Evolutionary conservation across 2,113 vertebrate genomes (phyloP), one percentile per base, ranked within the genome.

Genomic region (Laterallus jamaicensis): DNA sequence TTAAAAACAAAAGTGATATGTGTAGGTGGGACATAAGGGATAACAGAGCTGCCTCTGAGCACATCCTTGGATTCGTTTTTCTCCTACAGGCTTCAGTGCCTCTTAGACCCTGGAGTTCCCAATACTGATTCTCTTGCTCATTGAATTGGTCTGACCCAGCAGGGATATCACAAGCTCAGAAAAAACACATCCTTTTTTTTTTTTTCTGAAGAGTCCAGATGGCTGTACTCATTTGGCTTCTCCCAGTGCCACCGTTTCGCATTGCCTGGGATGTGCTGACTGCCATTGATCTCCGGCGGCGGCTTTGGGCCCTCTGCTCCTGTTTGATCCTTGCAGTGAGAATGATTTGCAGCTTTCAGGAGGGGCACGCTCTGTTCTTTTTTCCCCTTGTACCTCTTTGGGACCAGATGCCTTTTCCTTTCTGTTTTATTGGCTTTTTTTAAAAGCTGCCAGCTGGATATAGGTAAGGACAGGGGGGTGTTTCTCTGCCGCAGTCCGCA

Each of bases 251-350:
- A 10, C 60, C 8, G 0, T 29, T 35, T 66, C 1, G 0, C 78
- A 0, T 2, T 37, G 82, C 75, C 62, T 15, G 8, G 70, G 60
- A 15, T 1, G 1, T 56, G 80, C 83, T 0, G 1, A 9, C 29
- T 5, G 56, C 60, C 0, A 0, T 5, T 24, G 52, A 42, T 59
- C 74, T 25, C n/a, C 0, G 0, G 3, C 3, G 0, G 26, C 69
- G 47, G 22, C 83, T 75, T 37, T 47, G 78, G 29, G n/a, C 63
- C 24, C 35, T 76, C 93, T 40, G 66, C 9, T 47, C 58, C 78
- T 40, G 6, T 60, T 11, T 44, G 22, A 20, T 75, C 88, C 73
- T 84, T 42, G 60, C 69, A 44, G 24, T 11, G 79, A 89, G 77
- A 71, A 49, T 70, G 37, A 6, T 31, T 64, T 29, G 40, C 26